These are phyloP conservation scores for Sebastes kiyomatsui DNA, from an alignment of 2,797 vertebrate species.

Conservation along the genomic window DNA sequence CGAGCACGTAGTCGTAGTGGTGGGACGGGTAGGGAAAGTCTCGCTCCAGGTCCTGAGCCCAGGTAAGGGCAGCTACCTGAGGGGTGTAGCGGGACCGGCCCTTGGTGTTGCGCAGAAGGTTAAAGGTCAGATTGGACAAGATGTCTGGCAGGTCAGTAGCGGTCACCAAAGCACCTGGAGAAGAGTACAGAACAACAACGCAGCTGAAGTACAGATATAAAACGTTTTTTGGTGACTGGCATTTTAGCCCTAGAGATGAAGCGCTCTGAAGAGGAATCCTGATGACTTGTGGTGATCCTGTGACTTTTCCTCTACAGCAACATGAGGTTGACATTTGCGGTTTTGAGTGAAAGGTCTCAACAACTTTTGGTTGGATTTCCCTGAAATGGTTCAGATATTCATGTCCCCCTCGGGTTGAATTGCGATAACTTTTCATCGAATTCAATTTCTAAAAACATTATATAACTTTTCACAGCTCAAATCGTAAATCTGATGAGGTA, in stretches of 20 bases:
- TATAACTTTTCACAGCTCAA: neutral
- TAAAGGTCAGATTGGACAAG: slow-evolving; percentile 90
- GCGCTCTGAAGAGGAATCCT: neutral
- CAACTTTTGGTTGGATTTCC: neutral
- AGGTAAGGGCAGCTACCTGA: slow-evolving; percentile 87
- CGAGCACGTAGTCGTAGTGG: slow-evolving; percentile 90
- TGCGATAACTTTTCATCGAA: neutral
- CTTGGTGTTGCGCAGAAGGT: slow-evolving; percentile 88
- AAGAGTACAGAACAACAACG: neutral
- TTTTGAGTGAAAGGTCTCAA: neutral
- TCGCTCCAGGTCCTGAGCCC: slow-evolving; percentile 85
- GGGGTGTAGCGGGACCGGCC: slow-evolving; percentile 83
- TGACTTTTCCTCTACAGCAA: neutral
- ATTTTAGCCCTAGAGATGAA: neutral
- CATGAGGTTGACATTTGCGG: neutral
- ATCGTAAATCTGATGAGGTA: neutral
- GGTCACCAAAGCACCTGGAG: slow-evolving; percentile 91
- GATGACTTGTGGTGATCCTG: neutral
- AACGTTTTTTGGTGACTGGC: neutral
- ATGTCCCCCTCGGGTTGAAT: neutral
- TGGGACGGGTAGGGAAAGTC: slow-evolving; percentile 82
- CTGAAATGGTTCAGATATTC: neutral
- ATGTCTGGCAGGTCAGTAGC: slow-evolving; percentile 92
- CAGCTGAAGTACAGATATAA: neutral
- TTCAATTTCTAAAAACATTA: neutral